phyloP scores from a whole-genome alignment of 2,113 vertebrate species.

The Micromys minutus region DNA sequence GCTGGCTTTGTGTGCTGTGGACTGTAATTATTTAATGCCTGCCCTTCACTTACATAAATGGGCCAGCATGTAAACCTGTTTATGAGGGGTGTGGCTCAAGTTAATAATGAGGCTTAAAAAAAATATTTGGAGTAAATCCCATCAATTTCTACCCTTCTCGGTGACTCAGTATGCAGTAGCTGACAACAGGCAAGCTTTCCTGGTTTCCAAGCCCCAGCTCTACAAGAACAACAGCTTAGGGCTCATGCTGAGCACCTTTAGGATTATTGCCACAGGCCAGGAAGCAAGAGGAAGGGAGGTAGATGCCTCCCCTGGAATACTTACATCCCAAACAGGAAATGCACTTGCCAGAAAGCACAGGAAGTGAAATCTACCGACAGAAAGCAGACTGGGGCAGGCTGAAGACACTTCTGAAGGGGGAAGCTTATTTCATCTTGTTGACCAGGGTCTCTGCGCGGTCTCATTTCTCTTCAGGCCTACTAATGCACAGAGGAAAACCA shows the following conservation, averaged over 20 bases:
- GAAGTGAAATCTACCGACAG: not conserved
- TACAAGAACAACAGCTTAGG: not conserved
- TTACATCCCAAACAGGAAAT: not conserved
- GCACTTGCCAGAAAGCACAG: not conserved
- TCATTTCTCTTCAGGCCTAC: not conserved
- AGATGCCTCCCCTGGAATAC: no score
- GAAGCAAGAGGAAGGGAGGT: not conserved
- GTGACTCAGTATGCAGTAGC: not conserved
- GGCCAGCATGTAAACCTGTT: not conserved
- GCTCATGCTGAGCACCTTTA: no score
- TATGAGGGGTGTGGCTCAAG: not conserved
- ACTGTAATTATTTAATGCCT: not conserved
- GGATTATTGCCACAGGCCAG: accelerated
- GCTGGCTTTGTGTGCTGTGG: not conserved
- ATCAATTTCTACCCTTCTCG: not conserved
- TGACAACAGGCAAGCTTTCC: not conserved
- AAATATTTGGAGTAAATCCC: not conserved
- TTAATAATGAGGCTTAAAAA: not conserved
- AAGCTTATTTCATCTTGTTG: no score
- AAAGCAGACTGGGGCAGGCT: not conserved
- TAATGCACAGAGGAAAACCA: not conserved
- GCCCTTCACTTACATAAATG: not conserved
- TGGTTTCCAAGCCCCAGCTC: not conserved
- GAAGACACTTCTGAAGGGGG: not conserved
- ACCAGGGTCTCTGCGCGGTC: not conserved